Percentiles rank a stretch among this genome's conserved stretches.
Evolutionary conservation across 2,797 vertebrate genomes (phyloP).

Genomic region (Pelobates cultripes): DNA sequence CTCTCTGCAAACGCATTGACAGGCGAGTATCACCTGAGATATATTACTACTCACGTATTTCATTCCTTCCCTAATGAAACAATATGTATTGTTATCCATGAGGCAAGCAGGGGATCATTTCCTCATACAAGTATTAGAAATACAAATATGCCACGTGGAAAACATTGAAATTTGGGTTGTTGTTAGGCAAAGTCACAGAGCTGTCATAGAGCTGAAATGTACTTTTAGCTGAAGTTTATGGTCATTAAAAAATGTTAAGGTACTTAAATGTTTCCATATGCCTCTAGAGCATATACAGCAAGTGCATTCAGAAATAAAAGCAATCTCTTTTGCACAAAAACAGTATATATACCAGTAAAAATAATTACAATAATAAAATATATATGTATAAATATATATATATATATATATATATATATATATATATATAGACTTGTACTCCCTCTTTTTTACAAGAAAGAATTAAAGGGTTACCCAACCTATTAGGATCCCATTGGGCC

Average conservation of each 20-base stretch:
- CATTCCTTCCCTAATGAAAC: slow-evolving; percentile 20
- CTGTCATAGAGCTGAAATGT: slow-evolving; percentile 2
- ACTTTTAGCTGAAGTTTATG: neutral
- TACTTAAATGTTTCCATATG: slow-evolving; percentile 7
- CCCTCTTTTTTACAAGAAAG: no score
- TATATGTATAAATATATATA: no score
- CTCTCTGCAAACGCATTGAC: slow-evolving; percentile 39
- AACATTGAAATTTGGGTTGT: neutral
- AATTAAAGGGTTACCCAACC: no score
- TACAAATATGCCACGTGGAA: slow-evolving; percentile 4
- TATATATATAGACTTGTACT: no score
- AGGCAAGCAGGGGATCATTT: slow-evolving; percentile 14
- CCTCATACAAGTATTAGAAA: neutral
- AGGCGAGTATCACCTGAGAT: slow-evolving; percentile 33
- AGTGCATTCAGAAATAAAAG: neutral
- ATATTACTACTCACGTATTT: slow-evolving; percentile 19
- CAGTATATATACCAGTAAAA: neutral
- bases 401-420: no score
- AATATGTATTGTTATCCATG: slow-evolving; percentile 16
- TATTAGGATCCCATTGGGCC: no score
- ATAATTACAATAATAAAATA: no score
- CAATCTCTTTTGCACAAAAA: neutral
- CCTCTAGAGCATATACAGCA: neutral
- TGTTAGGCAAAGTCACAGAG: neutral
- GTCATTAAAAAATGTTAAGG: neutral